Conservation (phyloP, 2,797 vertebrate genomes). For the Coranthus polyacanthus region DNA sequence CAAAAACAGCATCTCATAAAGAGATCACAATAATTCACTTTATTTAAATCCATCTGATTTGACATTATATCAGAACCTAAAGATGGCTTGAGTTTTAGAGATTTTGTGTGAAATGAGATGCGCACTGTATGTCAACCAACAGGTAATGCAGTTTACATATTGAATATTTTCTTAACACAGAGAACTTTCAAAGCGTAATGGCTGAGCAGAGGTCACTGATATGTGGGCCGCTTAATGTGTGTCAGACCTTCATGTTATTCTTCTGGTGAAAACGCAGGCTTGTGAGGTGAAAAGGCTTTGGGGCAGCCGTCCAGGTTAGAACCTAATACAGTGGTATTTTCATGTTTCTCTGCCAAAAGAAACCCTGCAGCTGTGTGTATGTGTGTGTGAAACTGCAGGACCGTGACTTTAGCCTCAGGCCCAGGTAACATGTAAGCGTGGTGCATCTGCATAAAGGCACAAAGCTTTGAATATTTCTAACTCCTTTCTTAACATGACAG, state of each 20-base stretch:
- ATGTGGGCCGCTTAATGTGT: conserved; percentile 13
- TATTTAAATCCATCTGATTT: conserved; percentile 23
- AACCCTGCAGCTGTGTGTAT: conserved; percentile 55
- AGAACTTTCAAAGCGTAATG: background rate
- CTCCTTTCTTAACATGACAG: too few relatives aligned
- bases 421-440: conserved; percentile 55
- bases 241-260: conserved; percentile 19
- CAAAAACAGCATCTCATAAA: conserved; percentile 29
- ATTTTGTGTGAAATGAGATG: too few relatives aligned
- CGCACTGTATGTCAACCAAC: background rate
- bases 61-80: conserved; percentile 24
- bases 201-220: background rate
- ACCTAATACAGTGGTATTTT: conserved; percentile 69
- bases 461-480: conserved; percentile 12
- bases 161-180: background rate
- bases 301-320: conserved; percentile 51
- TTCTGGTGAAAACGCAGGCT: conserved; percentile 18
- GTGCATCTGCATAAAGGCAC: conserved; percentile 58
- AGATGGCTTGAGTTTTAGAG: background rate
- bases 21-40: conserved; percentile 27
- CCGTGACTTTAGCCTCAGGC: conserved; percentile 51
- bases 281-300: conserved; percentile 46
- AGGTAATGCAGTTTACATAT: background rate
- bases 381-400: conserved; percentile 37
- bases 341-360: conserved; percentile 62